Base-by-base conservation (phyloP, 2,797 vertebrate species). In the Phataginus tetradactyla region DNA sequence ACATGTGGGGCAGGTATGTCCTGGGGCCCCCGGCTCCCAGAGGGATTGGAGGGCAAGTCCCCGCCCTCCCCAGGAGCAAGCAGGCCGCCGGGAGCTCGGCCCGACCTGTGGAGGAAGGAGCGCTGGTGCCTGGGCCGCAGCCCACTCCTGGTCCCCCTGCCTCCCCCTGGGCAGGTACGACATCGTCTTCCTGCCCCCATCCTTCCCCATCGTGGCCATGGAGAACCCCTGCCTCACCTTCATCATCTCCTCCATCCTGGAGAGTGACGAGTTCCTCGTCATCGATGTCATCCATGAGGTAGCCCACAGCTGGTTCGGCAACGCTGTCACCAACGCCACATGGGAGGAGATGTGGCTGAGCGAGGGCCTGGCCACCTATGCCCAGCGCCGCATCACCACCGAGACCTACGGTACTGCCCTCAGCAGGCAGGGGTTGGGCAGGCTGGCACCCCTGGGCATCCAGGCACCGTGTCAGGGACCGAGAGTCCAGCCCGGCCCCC, bases 281-380 rank as follows among this genome's bases (percentile, higher is more conserved):
- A 99, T 99, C 4, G 99, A 99, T 0, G 99, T 99, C 94, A 99
- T 99, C 96, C 99, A 99, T 0, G 99, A 99, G 97, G 99, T 99
- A 64, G 99, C 99, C 1, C 99, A 99, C 97, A 99, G 99, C 98
- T 99, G 99, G 99, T 99, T 99, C 6, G 99, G 99, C 39, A 99
- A 99, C 0, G 99, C 99, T 0, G 99, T 99, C 98, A 99, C 99
- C 98, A 99, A 99, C 0, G 99, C 99, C 97, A 99, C 99, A 0
- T 99, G 99, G 99, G 99, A 99, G 98, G 99, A 99, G 99, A 99
- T 99, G 99, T 99, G 99, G 99, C 98, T 99, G 97, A 99, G 99
- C 0, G 99, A 99, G 95, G 99, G 99, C 10, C 98, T 99, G 71
- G 99, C 99, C 92, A 99, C 99, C 0, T 99, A 99, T 0, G 99